phyloP scores from a whole-genome alignment of 2,113 vertebrate species.

The Anas platyrhynchos region DNA sequence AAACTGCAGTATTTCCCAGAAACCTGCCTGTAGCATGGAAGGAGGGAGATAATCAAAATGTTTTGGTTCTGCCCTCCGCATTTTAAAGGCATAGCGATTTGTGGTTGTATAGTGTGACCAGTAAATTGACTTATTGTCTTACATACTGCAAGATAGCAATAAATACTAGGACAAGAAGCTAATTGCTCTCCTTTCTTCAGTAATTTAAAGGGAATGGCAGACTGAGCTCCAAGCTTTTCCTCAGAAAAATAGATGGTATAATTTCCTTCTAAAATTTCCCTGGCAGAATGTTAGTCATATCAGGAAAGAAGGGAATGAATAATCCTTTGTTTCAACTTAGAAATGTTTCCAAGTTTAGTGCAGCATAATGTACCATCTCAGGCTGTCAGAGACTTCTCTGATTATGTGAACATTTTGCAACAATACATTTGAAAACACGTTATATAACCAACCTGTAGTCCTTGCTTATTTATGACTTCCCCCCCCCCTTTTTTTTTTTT shows the following conservation, averaged over 20 bases:
- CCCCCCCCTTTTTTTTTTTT: background rate
- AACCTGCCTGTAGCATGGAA: background rate
- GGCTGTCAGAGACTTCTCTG: background rate
- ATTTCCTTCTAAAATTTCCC: background rate
- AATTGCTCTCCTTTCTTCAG: background rate
- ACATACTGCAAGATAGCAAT: background rate
- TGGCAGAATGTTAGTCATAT: background rate
- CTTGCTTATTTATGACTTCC: background rate
- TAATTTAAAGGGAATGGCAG: background rate
- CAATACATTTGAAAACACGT: background rate
- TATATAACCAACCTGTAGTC: background rate
- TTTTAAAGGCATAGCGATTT: background rate
- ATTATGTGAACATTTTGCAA: background rate
- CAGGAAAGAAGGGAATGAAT: background rate
- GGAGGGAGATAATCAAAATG: background rate
- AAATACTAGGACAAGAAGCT: background rate
- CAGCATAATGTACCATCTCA: fast-evolving
- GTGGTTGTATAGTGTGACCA: background rate
- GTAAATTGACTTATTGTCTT: background rate
- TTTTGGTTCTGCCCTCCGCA: background rate
- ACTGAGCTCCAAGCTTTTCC: background rate
- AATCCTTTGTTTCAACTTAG: background rate
- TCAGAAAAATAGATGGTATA: background rate
- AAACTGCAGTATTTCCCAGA: background rate
- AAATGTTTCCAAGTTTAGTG: background rate